phyloP scores from a whole-genome alignment of 2,797 vertebrate species.

The Leptatherina wallacei region DNA sequence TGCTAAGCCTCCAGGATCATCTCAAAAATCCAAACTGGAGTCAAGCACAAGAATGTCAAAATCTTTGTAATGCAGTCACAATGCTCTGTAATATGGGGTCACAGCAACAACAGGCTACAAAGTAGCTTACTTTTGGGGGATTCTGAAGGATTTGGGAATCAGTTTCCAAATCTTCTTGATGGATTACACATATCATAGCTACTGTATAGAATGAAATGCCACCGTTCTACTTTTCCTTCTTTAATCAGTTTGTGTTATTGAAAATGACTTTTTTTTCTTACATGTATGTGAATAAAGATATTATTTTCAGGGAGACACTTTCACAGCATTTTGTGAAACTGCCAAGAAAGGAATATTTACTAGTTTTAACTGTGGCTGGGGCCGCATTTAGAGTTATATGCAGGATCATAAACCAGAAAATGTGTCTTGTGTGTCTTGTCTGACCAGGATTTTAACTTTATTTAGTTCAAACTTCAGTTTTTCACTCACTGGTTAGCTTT shows the following conservation, averaged over 20 bases:
- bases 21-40: slow-evolving; percentile 51
- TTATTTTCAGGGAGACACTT: too few species aligned
- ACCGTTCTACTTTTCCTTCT: not conserved
- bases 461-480: too few species aligned
- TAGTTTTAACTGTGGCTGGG: too few species aligned
- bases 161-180: slow-evolving; percentile 4
- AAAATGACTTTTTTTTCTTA: not conserved
- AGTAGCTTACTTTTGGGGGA: slow-evolving; percentile 4
- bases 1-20: slow-evolving; percentile 63
- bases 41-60: slow-evolving; percentile 62
- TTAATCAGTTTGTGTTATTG: not conserved
- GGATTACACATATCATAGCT: slow-evolving; percentile 1
- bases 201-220: not conserved
- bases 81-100: slow-evolving; percentile 45
- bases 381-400: too few species aligned
- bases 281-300: not conserved
- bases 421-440: too few species aligned
- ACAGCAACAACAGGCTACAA: slow-evolving; percentile 30
- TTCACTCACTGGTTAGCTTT: too few species aligned
- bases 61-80: slow-evolving; percentile 52
- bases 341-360: too few species aligned
- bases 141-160: not conserved
- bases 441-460: too few species aligned
- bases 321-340: too few species aligned
- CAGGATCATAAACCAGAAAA: too few species aligned